Percentiles rank a stretch among this genome's conserved stretches.
These are phyloP conservation scores for Lophius americanus DNA, from an alignment of 2,797 vertebrate genomes.

Conservation along the genomic window DNA sequence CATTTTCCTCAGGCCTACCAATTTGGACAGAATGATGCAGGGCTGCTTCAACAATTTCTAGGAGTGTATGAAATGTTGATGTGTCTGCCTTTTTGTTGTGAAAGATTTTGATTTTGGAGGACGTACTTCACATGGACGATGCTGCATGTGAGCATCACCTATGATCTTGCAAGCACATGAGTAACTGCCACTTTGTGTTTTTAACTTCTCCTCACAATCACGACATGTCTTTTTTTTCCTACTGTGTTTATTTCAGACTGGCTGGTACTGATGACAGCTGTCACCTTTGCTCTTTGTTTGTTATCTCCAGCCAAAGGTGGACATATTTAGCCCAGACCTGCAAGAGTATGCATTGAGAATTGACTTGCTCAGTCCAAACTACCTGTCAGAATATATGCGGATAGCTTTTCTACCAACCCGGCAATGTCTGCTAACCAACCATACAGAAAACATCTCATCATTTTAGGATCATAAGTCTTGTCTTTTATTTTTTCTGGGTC, in stretches of 20 bases:
- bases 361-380: constrained; percentile 11
- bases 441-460: neutral
- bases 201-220: neutral
- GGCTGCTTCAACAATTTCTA: neutral
- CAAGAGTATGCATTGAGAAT: constrained; percentile 24
- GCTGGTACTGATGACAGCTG: constrained; percentile 44
- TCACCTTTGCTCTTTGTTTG: constrained; percentile 52
- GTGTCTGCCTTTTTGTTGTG: neutral
- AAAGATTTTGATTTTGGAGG: neutral
- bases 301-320: constrained; percentile 38
- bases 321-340: constrained; percentile 38
- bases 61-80: neutral
- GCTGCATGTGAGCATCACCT: constrained; percentile 3
- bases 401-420: constrained; percentile 20
- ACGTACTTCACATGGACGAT: neutral
- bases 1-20: no score
- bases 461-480: neutral
- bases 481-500: neutral
- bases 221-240: constrained; percentile 17
- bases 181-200: constrained; percentile 14
- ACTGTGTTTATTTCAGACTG: constrained; percentile 32
- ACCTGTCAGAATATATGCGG: constrained; percentile 8
- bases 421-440: constrained; percentile 3
- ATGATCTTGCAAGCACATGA: constrained; percentile 15
- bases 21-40: no score